phyloP scores from a whole-genome alignment of 2,113 vertebrate genomes.

The Mastomys natalensis region DNA sequence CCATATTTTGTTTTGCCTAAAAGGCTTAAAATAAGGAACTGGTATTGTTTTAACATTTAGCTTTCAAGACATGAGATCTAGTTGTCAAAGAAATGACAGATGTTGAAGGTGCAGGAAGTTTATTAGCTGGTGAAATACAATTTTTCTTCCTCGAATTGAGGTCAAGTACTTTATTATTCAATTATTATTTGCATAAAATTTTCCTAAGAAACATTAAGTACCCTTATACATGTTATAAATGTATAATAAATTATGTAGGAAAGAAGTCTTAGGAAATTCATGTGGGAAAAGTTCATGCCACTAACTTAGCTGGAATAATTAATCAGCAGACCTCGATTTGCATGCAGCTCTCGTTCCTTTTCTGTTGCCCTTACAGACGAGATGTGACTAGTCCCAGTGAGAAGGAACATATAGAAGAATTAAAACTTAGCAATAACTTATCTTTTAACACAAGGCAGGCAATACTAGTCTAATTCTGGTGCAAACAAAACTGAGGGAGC shows the following conservation, averaged over 20 bases:
- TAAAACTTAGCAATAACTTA: slow-evolving; percentile 1
- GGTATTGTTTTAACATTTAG: slow-evolving; percentile 42
- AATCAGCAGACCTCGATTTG: slow-evolving; percentile 24
- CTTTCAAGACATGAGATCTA: slow-evolving; percentile 4
- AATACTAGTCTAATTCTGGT: neutral
- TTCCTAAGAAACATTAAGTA: slow-evolving; percentile 57
- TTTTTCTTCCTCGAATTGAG: slow-evolving; percentile 47
- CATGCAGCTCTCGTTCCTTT: neutral
- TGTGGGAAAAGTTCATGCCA: neutral
- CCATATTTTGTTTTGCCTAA: slow-evolving; percentile 45
- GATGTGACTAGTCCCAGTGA: slow-evolving; percentile 6
- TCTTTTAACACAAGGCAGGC: neutral
- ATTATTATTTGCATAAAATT: slow-evolving; percentile 63
- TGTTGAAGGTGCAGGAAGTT: slow-evolving; percentile 19
- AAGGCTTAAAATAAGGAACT: slow-evolving; percentile 54
- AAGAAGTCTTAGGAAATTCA: slow-evolving; percentile 37
- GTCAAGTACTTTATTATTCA: slow-evolving; percentile 53
- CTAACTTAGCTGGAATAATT: slow-evolving; percentile 46
- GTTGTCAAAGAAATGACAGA: neutral
- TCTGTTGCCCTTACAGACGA: neutral
- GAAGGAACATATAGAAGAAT: slow-evolving; percentile 42
- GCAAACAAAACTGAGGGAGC: neutral
- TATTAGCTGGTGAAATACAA: slow-evolving; percentile 19
- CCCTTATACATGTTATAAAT: slow-evolving; percentile 31
- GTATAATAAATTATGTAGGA: slow-evolving; percentile 17